Conservation (phyloP, 2,888 invertebrate genomes). For the Lochmaea crataegi region DNA sequence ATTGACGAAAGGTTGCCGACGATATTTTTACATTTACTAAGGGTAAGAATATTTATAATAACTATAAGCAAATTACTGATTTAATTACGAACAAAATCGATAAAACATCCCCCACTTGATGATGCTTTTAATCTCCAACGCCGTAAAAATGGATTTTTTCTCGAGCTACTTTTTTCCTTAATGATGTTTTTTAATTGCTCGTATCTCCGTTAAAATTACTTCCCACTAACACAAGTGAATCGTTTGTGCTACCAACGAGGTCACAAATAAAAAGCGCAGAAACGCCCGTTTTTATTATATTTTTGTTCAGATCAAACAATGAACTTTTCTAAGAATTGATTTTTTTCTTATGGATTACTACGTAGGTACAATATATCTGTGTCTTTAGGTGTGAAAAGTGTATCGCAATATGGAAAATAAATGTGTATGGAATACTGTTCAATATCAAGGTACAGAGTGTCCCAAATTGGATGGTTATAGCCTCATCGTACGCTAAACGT, state of each 20-base stretch:
- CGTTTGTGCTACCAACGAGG: background rate
- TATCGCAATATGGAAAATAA: too few relatives aligned
- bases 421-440: too few relatives aligned
- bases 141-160: background rate
- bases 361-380: too few relatives aligned
- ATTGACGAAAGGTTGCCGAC: constrained; percentile 49
- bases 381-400: too few relatives aligned
- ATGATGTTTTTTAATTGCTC: constrained; percentile 12
- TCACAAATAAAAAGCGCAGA: background rate
- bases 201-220: constrained; percentile 1
- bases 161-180: constrained; percentile 3
- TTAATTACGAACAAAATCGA: background rate
- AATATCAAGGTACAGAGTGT: too few relatives aligned
- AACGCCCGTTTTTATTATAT: too few relatives aligned
- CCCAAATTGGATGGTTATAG: too few relatives aligned
- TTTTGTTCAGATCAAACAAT: too few relatives aligned
- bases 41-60: constrained; percentile 38
- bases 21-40: constrained; percentile 39
- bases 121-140: background rate
- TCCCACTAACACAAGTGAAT: background rate
- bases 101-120: background rate
- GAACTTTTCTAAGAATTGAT: too few relatives aligned
- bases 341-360: too few relatives aligned
- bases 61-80: background rate
- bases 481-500: too few relatives aligned